phyloP scores from a whole-genome alignment of 2,888 invertebrate genomes.

The Ceraclea dissimilis region DNA sequence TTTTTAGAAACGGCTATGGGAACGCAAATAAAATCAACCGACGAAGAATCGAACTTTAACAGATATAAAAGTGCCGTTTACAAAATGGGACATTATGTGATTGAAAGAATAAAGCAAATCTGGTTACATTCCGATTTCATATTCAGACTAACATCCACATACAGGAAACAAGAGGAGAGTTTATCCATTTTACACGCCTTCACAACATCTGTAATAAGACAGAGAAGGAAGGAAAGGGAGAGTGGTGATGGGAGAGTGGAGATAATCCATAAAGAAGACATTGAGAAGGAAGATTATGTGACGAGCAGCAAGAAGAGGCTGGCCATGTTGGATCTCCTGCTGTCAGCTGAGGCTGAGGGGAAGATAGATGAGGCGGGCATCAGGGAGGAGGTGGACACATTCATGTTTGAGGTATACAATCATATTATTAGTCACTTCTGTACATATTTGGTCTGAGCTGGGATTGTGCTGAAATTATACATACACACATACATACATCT shows the following conservation, averaged over 20 bases:
- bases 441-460: no score
- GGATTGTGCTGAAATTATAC: no score
- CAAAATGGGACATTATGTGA: slow-evolving; percentile 27
- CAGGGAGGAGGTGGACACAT: slow-evolving; percentile 63
- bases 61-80: background rate
- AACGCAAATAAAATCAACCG: background rate
- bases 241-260: background rate
- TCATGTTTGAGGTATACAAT: slow-evolving; percentile 55
- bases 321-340: slow-evolving; percentile 56
- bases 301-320: slow-evolving; percentile 40
- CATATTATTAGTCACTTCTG: no score
- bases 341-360: slow-evolving; percentile 50
- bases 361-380: slow-evolving; percentile 52
- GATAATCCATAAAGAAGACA: background rate
- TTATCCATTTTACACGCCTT: slow-evolving; percentile 27
- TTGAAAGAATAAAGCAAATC: slow-evolving; percentile 42
- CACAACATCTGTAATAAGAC: slow-evolving; percentile 12
- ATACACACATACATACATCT: no score
- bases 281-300: slow-evolving; percentile 3
- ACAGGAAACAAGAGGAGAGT: slow-evolving; percentile 39
- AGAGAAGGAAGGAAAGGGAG: slow-evolving; percentile 7
- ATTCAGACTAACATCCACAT: slow-evolving; percentile 44
- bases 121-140: slow-evolving; percentile 49
- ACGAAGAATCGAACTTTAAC: background rate
- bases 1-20: slow-evolving; percentile 7